Conservation (phyloP, 2,113 vertebrate genomes). For the Centropus bengalensis region DNA sequence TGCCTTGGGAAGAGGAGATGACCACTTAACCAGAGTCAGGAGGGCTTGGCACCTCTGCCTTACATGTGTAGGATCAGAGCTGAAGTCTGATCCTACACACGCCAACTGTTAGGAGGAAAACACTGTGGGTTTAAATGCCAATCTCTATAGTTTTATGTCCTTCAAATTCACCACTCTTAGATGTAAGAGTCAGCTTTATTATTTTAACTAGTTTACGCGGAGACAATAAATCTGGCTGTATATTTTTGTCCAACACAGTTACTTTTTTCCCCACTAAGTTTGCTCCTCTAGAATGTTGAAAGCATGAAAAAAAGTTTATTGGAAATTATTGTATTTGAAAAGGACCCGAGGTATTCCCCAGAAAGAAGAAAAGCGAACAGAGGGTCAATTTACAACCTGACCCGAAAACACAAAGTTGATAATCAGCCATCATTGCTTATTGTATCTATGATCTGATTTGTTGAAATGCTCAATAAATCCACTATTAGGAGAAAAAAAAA, state of each 20-base stretch:
- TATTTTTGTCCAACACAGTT: conserved; percentile 65
- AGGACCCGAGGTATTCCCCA: conserved; percentile 72
- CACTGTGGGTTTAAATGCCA: not conserved
- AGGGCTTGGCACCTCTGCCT: not conserved
- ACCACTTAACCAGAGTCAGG: fast-evolving
- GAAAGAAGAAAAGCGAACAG: conserved; percentile 55
- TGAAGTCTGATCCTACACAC: not conserved
- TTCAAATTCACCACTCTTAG: not conserved
- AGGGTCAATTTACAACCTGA: conserved; percentile 80
- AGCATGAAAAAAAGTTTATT: conserved; percentile 35
- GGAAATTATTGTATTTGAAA: conserved; percentile 78
- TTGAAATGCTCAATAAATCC: conserved; percentile 78
- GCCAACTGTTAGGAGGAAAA: not conserved
- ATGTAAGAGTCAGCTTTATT: conserved; percentile 45
- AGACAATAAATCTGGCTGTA: conserved; percentile 57
- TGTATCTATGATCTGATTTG: conserved; percentile 75
- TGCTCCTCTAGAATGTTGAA: not conserved
- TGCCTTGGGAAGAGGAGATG: not conserved
- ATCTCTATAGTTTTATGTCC: not conserved
- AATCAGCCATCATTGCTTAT: conserved; percentile 76
- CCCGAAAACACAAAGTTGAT: conserved; percentile 83
- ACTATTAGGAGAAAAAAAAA: conserved; percentile 79
- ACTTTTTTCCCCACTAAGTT: conserved; percentile 9
- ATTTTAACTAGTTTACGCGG: conserved; percentile 64
- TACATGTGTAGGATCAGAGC: not conserved